phyloP scores from a whole-genome alignment of 1,140 invertebrate species.

The Trypoxylus dichotomus region DNA sequence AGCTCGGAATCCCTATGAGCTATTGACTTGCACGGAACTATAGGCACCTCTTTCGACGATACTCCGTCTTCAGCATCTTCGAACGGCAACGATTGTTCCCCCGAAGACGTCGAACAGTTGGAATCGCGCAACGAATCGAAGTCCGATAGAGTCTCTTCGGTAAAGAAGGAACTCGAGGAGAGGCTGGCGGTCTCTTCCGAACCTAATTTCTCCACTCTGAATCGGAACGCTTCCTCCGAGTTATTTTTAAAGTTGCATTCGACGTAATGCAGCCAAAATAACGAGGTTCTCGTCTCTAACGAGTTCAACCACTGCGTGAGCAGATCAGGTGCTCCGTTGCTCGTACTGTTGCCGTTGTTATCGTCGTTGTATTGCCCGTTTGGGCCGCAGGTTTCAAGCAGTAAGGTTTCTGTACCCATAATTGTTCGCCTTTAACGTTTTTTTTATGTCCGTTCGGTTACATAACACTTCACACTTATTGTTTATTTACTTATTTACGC shows the following conservation, averaged over 20 bases:
- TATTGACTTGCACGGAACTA: slow-evolving; percentile 46
- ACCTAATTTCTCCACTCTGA: slow-evolving; percentile 33
- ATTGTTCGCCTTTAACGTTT: background rate
- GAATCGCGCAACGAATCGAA: slow-evolving; percentile 27
- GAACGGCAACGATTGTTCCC: background rate
- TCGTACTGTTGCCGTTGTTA: background rate
- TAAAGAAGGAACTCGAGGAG: background rate
- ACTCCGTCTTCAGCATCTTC: background rate
- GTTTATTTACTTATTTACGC: background rate
- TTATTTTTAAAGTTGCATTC: slow-evolving; percentile 38
- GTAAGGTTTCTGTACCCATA: slow-evolving; percentile 25
- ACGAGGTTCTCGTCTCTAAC: slow-evolving; percentile 44
- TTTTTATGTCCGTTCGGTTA: background rate
- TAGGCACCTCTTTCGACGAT: background rate
- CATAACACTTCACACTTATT: background rate
- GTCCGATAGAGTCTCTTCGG: background rate
- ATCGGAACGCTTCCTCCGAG: slow-evolving; percentile 27
- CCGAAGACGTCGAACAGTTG: background rate
- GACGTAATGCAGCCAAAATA: slow-evolving; percentile 47
- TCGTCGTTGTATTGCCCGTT: background rate
- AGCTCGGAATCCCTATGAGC: slow-evolving; percentile 51
- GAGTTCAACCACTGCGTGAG: slow-evolving; percentile 48
- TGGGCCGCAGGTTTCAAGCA: slow-evolving; percentile 14
- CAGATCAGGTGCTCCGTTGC: slow-evolving; percentile 31
- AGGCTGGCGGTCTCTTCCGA: slow-evolving; percentile 11